Base-by-base conservation (phyloP, 1,140 invertebrate species). In the Drosophila repleta region DNA sequence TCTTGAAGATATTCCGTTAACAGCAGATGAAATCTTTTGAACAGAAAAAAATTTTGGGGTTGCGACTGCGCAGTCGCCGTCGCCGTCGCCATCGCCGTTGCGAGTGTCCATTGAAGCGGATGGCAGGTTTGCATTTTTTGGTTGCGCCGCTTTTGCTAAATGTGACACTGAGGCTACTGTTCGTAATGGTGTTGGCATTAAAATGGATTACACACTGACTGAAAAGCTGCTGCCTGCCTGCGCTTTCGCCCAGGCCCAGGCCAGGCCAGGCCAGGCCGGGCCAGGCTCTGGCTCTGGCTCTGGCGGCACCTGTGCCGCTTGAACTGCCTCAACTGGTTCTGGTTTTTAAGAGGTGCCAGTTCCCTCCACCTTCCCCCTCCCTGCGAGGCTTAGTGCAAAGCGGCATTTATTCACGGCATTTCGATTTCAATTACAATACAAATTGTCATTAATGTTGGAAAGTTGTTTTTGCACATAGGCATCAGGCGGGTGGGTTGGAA, bases 351-450 rank as follows among this genome's bases (percentile, higher is more conserved):
- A 85, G 82, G 83, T 87, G 82, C 32, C 32, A 35, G 32, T 24
- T 85, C 87, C 75, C 78, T 87, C 4, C 45, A 6, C 29, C 5
- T 29, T 13, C 10, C 5, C 1, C 29, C 65, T 69, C 41, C 60
- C 68, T 76, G 72, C 41, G 60, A 13, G 49, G 61, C 74, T 76
- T 88, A 87, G 82, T 87, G 83, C 83, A 87, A 88, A 88, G 83
- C 83, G 84, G 83, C 83, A 88, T 88, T 88, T 88, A 88, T 88
- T 88, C 84, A 88, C 83, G 83, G 83, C 83, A 83, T 89, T 88
- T 88, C 83, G 83, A 88, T 88, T 88, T 88, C 84, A 88, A 88
- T 88, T 88, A 88, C 83, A 84, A 88, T 88, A 88, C 83, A 88
- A 88, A 88, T 88, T 83, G 84, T 88, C 83, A 89, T 88, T 88